Evolutionary conservation across 2,888 invertebrate genomes (phyloP).

Genomic region (Ectropis crepuscularia): DNA sequence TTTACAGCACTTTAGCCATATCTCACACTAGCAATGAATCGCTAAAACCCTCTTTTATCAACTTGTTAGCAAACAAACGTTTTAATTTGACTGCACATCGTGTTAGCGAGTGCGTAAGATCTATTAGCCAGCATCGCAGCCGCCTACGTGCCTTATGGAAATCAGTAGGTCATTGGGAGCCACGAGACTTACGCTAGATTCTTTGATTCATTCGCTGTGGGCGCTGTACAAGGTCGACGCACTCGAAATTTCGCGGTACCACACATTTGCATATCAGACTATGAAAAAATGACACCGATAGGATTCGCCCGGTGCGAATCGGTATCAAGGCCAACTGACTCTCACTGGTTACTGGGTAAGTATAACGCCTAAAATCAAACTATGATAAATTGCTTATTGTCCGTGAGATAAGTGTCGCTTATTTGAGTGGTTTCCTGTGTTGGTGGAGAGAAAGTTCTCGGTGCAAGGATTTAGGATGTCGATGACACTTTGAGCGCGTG

Average conservation of each 20-base stretch:
- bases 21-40: constrained; percentile 37
- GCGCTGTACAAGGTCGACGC: constrained; percentile 80
- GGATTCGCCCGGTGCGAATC: constrained; percentile 69
- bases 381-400: constrained; percentile 83
- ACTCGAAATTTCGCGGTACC: constrained; percentile 79
- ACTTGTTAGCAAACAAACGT: constrained; percentile 42
- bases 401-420: constrained; percentile 75
- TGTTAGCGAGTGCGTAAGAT: constrained; percentile 47
- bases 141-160: constrained; percentile 76
- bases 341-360: constrained; percentile 80
- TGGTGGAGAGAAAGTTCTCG: constrained; percentile 72
- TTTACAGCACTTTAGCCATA: constrained; percentile 19
- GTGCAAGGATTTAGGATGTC: constrained; percentile 67
- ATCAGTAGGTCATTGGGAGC: constrained; percentile 82
- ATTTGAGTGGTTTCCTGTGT: constrained; percentile 80
- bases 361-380: constrained; percentile 80
- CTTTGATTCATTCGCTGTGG: constrained; percentile 75
- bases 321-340: constrained; percentile 82
- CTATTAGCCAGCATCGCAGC: constrained; percentile 48
- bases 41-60: constrained; percentile 39
- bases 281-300: constrained; percentile 79
- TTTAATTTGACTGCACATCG: constrained; percentile 45
- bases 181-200: constrained; percentile 65
- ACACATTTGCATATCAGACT: constrained; percentile 80
- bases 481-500: constrained; percentile 52